Evolutionary conservation across 2,113 vertebrate species (phyloP).

Genomic region (Tricholaema leucomelas): DNA sequence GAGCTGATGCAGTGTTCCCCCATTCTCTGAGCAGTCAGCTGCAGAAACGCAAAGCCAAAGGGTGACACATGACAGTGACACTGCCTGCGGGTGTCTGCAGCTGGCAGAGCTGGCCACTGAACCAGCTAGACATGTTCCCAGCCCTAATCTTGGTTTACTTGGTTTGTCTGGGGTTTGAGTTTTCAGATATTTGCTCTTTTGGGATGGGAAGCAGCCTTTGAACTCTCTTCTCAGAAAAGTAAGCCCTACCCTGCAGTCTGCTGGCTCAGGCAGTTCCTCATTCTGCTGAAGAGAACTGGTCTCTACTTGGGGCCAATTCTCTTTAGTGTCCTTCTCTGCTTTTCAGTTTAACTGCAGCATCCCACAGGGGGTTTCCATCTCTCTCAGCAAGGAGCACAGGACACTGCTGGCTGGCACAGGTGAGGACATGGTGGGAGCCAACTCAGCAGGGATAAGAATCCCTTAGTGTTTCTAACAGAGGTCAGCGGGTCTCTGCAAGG

Average conservation of each 20-base stretch:
- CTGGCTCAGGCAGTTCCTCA: background rate
- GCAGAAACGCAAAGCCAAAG: background rate
- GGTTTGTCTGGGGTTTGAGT: background rate
- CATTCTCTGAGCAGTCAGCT: background rate
- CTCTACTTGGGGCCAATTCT: too few relatives aligned
- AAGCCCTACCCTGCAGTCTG: background rate
- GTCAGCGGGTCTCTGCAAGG: background rate
- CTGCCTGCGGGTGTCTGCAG: background rate
- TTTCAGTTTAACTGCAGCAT: background rate
- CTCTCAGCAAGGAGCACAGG: background rate
- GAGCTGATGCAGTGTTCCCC: background rate
- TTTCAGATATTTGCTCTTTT: background rate
- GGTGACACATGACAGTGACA: background rate
- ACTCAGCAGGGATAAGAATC: background rate
- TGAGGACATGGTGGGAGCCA: background rate
- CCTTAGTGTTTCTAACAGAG: background rate
- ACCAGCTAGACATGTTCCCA: background rate
- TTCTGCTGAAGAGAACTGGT: too few relatives aligned
- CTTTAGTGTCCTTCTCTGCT: too few relatives aligned
- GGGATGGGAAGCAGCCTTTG: background rate
- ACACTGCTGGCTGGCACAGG: background rate
- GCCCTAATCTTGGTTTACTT: background rate
- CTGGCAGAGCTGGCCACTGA: background rate
- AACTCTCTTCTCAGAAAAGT: background rate
- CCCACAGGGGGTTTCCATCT: background rate